Base-by-base conservation (phyloP, 2,797 vertebrate species). In the Parotocinclus haroldoi region DNA sequence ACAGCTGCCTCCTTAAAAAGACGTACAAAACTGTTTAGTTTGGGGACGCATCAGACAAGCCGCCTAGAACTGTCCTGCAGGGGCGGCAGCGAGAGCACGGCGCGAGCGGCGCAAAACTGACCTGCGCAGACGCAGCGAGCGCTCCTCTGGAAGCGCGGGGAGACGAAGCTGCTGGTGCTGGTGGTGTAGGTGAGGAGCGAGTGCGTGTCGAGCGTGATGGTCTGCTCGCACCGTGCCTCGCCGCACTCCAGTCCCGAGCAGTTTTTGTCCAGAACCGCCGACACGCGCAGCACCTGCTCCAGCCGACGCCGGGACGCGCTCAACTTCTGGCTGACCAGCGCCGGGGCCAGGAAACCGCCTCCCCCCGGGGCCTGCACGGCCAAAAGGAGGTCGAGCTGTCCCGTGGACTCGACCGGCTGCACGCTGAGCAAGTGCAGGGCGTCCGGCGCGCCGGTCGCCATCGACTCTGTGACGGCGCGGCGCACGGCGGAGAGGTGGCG, bases 291-390 rank as follows among this genome's bases (percentile, higher is more conserved):
- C 61, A 94, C 85, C 55, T 93, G 94, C 81, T 98, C 96, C 81
- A 99, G 90, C 69, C 93, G 91, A 69, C 91, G 84, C 58, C 95
- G 91, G 0, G 94, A 93, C 0, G 88, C 93, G 60, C 91, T 92
- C 58, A 99, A 91, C 85, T 99, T 99, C 90, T 99, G 97, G 39
- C 96, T 96, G 72, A 99, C 90, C 80, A 93, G 95, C 49, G 95
- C 92, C 0, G 96, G 59, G 1, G 63, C 63, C 14, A 66, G 53
- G 9, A 39, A 97, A 1, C 93, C 92, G 0, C 90, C 89, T 0
- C 90, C 83, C 0, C 71, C 82, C 18, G 84, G 89, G 67, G 88
- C 92, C 82, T 97, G 93, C 72, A 98, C 92, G 0, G 93, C 92
- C 4, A 98, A 89, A 0, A 99, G 90, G 91, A 99, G 90, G 82